phyloP scores from a whole-genome alignment of 1,140 invertebrate genomes.

The Aphelenchoides fujianensis region DNA sequence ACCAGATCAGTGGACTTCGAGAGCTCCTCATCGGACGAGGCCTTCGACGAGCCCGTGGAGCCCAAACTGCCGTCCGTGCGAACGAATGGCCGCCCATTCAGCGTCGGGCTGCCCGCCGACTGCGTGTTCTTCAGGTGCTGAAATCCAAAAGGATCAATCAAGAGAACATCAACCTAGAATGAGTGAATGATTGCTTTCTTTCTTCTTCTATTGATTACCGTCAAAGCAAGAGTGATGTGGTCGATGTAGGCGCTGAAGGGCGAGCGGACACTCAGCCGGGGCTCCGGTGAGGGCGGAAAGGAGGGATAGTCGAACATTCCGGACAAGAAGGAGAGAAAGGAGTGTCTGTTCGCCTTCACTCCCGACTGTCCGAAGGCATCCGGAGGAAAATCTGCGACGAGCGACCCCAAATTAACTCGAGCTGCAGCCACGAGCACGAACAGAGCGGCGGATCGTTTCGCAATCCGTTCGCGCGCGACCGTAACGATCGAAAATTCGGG shows the following conservation, averaged over 20 bases:
- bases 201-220: no score
- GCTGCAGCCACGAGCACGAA: no score
- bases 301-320: conserved; percentile 48
- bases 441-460: no score
- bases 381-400: no score
- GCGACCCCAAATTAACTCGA: no score
- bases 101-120: not conserved
- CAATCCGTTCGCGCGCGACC: no score
- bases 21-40: conserved; percentile 38
- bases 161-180: not conserved
- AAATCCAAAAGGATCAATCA: conserved; percentile 15
- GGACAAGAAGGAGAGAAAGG: no score
- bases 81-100: not conserved
- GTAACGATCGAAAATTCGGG: no score
- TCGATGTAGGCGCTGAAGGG: conserved; percentile 56
- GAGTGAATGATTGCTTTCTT: not conserved
- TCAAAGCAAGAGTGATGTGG: conserved; percentile 47
- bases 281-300: conserved; percentile 27
- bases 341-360: no score
- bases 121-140: conserved; percentile 30
- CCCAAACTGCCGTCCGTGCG: not conserved
- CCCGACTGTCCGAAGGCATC: no score
- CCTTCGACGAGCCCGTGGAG: conserved; percentile 32
- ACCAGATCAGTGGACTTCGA: conserved; percentile 21
- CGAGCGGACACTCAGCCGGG: conserved; percentile 46